Conservation (phyloP, 2,797 vertebrate genomes). For the Tamandua tetradactyla region DNA sequence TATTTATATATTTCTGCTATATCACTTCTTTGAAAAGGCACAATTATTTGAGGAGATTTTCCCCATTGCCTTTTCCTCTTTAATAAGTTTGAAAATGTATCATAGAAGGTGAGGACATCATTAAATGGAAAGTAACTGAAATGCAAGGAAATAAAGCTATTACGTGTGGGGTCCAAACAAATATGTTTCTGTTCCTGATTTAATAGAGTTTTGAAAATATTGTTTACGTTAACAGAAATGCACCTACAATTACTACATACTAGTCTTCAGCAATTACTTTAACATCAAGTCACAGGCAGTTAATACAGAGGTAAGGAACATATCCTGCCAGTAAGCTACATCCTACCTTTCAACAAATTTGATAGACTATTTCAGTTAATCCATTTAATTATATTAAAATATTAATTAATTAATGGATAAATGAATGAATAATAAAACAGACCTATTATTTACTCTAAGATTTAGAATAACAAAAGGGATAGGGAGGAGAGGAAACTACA, state of each 20-base stretch:
- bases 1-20: neutral
- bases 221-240: neutral
- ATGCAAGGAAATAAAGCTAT: neutral
- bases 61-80: neutral
- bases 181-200: neutral
- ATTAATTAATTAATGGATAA: too few species aligned
- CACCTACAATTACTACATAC: neutral
- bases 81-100: neutral
- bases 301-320: neutral
- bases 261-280: neutral
- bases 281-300: neutral
- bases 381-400: neutral
- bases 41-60: neutral
- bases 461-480: neutral
- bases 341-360: neutral
- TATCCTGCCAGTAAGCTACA: neutral
- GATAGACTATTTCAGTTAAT: neutral
- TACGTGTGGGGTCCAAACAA: neutral
- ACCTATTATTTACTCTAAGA: neutral
- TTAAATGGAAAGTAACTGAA: neutral
- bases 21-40: neutral
- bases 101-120: neutral
- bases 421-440: neutral
- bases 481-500: neutral
- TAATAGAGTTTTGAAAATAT: neutral